Conservation (phyloP, 2,888 invertebrate genomes). For the Brenthis daphne region DNA sequence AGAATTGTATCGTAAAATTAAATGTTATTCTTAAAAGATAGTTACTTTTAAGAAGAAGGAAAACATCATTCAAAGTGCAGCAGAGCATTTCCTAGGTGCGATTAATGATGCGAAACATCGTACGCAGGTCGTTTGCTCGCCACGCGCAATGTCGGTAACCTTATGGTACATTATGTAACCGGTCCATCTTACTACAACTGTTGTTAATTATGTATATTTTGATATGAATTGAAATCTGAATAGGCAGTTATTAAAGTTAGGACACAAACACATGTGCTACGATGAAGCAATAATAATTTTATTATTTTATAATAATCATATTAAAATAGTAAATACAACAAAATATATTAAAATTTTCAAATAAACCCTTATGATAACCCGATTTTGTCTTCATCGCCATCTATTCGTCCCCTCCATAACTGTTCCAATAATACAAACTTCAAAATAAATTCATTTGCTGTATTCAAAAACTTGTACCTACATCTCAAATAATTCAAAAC, state of each 20-base stretch:
- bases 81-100: slow-evolving; percentile 31
- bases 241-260: slow-evolving; percentile 17
- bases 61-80: slow-evolving; percentile 25
- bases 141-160: slow-evolving; percentile 58
- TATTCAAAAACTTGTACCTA: no score
- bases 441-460: no score
- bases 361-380: no score
- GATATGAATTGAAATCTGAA: slow-evolving; percentile 30
- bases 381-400: no score
- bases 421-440: no score
- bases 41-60: slow-evolving; percentile 18
- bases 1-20: not conserved
- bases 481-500: no score
- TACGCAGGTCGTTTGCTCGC: slow-evolving; percentile 38
- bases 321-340: no score
- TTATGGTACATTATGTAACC: slow-evolving; percentile 57
- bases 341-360: no score
- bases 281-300: not conserved
- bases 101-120: slow-evolving; percentile 36
- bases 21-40: slow-evolving; percentile 11
- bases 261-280: not conserved
- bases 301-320: no score
- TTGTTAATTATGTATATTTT: slow-evolving; percentile 33
- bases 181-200: slow-evolving; percentile 45
- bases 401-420: no score